Evolutionary conservation across 1,140 invertebrate genomes (phyloP).

Genomic region (Steinernema feltiae): DNA sequence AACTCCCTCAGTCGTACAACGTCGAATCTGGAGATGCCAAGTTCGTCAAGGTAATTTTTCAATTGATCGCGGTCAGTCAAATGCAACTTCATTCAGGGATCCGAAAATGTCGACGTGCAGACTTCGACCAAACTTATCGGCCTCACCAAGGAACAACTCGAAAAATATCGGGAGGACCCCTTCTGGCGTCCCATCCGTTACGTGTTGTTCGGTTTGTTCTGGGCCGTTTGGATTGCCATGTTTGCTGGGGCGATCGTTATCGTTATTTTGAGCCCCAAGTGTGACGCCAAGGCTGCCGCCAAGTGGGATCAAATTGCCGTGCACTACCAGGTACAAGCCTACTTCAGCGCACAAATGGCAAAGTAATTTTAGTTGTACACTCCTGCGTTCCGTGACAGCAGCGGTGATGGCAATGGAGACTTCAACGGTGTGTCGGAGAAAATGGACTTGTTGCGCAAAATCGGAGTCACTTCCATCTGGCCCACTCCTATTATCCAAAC

Average conservation of each 20-base stretch:
- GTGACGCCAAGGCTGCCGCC: slow-evolving; percentile 43
- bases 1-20: slow-evolving; percentile 3
- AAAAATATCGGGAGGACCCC: slow-evolving; percentile 55
- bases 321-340: slow-evolving; percentile 40
- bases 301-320: slow-evolving; percentile 47
- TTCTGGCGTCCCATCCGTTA: slow-evolving; percentile 56
- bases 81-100: background rate
- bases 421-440: slow-evolving; percentile 51
- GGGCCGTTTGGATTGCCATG: slow-evolving; percentile 54
- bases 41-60: background rate
- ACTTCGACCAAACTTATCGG: slow-evolving; percentile 37
- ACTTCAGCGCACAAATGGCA: background rate
- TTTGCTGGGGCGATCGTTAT: slow-evolving; percentile 54
- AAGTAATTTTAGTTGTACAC: slow-evolving; percentile 37
- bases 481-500: slow-evolving; percentile 43
- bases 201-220: slow-evolving; percentile 47
- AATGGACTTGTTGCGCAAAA: slow-evolving; percentile 44
- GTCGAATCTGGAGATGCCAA: slow-evolving; percentile 1
- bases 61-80: background rate
- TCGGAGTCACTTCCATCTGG: slow-evolving; percentile 51
- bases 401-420: slow-evolving; percentile 48
- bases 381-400: slow-evolving; percentile 46
- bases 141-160: slow-evolving; percentile 54
- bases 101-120: background rate
- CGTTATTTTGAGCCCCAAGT: slow-evolving; percentile 55